Conservation (phyloP, 2,888 invertebrate species). For the Microdon myrmicae region DNA sequence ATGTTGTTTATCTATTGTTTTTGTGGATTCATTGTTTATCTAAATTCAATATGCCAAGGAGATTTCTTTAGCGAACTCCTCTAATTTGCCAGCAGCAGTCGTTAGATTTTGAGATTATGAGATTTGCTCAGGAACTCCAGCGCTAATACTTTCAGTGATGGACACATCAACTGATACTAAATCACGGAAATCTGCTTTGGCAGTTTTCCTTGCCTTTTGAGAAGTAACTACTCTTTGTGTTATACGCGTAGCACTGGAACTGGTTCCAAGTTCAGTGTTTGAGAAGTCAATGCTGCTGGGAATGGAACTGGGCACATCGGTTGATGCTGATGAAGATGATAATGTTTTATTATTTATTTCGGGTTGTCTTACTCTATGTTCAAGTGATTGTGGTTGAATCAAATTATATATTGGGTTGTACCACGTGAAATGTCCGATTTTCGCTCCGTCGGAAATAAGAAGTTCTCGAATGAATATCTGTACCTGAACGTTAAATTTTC, state of each 20-base stretch:
- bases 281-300: slow-evolving; percentile 49
- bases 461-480: no score
- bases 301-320: slow-evolving; percentile 47
- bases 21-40: slow-evolving; percentile 14
- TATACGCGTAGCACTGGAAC: neutral
- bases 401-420: no score
- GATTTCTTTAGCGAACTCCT: slow-evolving; percentile 10
- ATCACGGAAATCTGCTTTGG: slow-evolving; percentile 59
- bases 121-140: slow-evolving; percentile 49
- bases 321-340: slow-evolving; percentile 3
- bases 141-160: slow-evolving; percentile 39
- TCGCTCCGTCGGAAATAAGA: no score
- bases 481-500: no score
- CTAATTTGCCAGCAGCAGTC: slow-evolving; percentile 29
- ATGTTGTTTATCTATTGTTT: slow-evolving; percentile 25
- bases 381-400: slow-evolving; percentile 74
- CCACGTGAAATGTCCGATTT: no score
- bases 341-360: slow-evolving; percentile 34
- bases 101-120: slow-evolving; percentile 59
- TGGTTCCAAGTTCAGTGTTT: slow-evolving; percentile 54
- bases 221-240: slow-evolving; percentile 11
- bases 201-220: slow-evolving; percentile 45
- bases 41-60: no score
- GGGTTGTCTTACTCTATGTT: slow-evolving; percentile 78
- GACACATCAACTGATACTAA: slow-evolving; percentile 50